Evolutionary conservation across 2,888 invertebrate genomes (phyloP), one percentile per base, ranked within the genome.

Genomic region (Dicyrtoma fusca): DNA sequence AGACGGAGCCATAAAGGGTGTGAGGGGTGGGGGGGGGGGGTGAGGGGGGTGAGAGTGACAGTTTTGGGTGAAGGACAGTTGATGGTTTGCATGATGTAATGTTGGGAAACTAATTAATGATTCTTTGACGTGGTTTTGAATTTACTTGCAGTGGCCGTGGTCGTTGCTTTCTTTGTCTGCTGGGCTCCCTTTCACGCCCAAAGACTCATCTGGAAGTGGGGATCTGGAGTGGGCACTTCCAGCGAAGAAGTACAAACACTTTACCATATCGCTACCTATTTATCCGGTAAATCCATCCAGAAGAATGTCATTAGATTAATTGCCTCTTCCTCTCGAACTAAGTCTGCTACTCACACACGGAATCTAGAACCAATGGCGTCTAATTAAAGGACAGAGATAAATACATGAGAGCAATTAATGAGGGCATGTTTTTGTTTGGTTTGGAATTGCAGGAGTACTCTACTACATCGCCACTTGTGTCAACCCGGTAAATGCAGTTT

Each of bases 131-230:
- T 49, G 49, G 4, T 70, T 2, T 21, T 14, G 23, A 61, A 19
- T 71, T 44, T 66, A 1, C 21, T 75, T 74, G 17, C 70, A 86
- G 86, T 85, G 73, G 85, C 85, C 23, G 86, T 86, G n/a, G 85
- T 85, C 26, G 84, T 85, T 42, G 93, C 94, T 88, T 94, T 94
- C 84, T 93, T 93, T 71, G 91, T 96, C 2, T 95, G 95, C 72
- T 92, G 94, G 81, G 94, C 95, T 0, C 96, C 97, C 1, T 96
- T 95, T 84, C 95, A 96, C 85, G 91, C 93, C 13, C 96, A 96
- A 84, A 86, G 96, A 66, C 86, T 96, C 49, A 87, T 94, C 82
- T 92, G 92, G 0, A 89, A 92, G 72, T 92, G 92, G 80, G 82
- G 82, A 49, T 72, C 76, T 70, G 25, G 73, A 3, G 75, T 19